Percentiles rank a stretch among this genome's conserved stretches.
These are phyloP conservation scores for Nylanderia fulva DNA, from an alignment of 1,140 invertebrate species.

Conservation along the genomic window DNA sequence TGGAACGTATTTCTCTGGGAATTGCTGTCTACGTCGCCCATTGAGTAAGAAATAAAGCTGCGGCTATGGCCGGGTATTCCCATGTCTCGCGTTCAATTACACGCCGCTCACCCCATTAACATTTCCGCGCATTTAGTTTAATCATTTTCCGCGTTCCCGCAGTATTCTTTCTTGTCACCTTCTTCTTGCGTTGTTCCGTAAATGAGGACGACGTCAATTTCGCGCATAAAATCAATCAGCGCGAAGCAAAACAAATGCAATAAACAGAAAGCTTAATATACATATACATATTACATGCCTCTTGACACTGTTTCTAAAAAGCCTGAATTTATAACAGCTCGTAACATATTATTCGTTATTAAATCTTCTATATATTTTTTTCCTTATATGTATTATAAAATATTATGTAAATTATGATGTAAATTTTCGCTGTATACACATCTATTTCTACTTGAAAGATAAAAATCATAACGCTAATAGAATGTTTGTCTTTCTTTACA, in stretches of 20 bases:
- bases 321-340: too few relatives aligned
- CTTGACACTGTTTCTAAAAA: too few relatives aligned
- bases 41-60: conserved; percentile 74
- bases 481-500: conserved; percentile 14
- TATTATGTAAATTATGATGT: too few relatives aligned
- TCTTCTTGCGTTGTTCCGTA: not conserved
- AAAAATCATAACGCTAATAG: not conserved
- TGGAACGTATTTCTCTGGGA: conserved; percentile 73
- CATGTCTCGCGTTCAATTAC: conserved; percentile 74
- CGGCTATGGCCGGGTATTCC: conserved; percentile 67
- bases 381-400: too few relatives aligned
- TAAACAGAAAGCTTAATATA: not conserved
- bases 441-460: not conserved
- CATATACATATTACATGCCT: too few relatives aligned
- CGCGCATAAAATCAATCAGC: not conserved
- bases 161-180: conserved; percentile 42
- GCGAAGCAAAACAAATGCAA: not conserved
- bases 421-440: not conserved
- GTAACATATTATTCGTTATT: not conserved
- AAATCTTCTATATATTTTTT: too few relatives aligned
- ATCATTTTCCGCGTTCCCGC: conserved; percentile 62
- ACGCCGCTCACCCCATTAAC: conserved; percentile 65
- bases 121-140: conserved; percentile 66
- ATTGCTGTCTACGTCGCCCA: conserved; percentile 74
- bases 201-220: not conserved